These are phyloP conservation scores for Elephas maximus DNA, from an alignment of 2,113 vertebrate genomes.

Conservation along the genomic window DNA sequence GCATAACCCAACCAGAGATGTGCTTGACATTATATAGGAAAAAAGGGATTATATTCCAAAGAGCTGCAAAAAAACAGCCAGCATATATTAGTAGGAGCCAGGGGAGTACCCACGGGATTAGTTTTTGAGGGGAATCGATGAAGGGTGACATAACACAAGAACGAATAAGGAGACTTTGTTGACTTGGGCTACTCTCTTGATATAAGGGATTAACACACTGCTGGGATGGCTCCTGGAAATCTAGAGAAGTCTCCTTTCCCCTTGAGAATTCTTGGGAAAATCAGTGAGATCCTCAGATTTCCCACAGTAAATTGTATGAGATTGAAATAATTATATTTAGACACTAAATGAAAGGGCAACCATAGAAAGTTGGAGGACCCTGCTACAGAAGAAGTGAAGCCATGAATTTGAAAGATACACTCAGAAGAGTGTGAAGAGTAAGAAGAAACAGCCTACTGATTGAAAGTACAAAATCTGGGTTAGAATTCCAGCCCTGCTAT, in stretches of 20 bases:
- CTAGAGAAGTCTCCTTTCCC: neutral
- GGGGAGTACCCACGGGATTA: too few species aligned
- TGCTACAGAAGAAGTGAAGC: neutral
- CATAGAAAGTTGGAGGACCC: neutral
- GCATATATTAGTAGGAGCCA: too few species aligned
- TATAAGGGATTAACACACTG: too few species aligned
- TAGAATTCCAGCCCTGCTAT: neutral
- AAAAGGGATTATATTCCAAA: too few species aligned
- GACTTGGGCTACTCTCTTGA: too few species aligned
- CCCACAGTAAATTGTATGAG: neutral
- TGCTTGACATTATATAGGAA: too few species aligned
- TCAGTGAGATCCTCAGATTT: neutral
- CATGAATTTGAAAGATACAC: neutral
- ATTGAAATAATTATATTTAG: neutral
- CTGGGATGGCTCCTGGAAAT: too few species aligned
- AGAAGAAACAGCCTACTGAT: neutral
- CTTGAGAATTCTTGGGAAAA: neutral
- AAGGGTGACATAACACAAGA: too few species aligned
- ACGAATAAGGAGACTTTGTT: too few species aligned
- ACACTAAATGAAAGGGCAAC: neutral
- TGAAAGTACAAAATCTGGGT: neutral
- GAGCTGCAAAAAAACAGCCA: too few species aligned
- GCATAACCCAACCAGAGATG: too few species aligned
- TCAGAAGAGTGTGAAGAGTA: neutral
- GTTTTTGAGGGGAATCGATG: too few species aligned